Evolutionary conservation across 2,113 vertebrate species (phyloP).

Genomic region (Ploceus nigricollis): DNA sequence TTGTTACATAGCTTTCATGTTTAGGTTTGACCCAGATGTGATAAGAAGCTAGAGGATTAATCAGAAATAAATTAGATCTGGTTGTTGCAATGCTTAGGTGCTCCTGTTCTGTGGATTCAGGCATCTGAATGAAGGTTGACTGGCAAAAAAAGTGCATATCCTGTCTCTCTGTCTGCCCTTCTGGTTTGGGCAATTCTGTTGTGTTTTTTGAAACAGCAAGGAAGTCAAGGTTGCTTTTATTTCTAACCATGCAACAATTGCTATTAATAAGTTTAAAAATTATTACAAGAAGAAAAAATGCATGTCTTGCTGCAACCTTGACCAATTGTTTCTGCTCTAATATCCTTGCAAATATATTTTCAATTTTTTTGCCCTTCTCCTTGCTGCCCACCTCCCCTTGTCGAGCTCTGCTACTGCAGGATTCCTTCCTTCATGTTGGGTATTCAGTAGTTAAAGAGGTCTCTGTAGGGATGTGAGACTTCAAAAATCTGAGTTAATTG

Average conservation of each 20-base stretch:
- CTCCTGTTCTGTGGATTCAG: background rate
- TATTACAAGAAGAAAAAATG: background rate
- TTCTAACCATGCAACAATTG: background rate
- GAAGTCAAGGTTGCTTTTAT: background rate
- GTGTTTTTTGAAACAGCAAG: background rate
- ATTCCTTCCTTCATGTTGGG: background rate
- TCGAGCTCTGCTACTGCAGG: background rate
- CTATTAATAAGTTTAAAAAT: background rate
- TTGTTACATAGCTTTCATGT: background rate
- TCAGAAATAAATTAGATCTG: background rate
- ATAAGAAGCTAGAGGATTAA: slow-evolving; percentile 8
- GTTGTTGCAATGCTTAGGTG: background rate
- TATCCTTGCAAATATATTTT: background rate
- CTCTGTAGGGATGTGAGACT: background rate
- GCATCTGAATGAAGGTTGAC: background rate
- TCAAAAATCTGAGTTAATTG: background rate
- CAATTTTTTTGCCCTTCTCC: background rate
- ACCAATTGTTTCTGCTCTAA: background rate
- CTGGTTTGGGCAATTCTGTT: background rate
- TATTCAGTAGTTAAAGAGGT: background rate
- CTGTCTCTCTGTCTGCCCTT: background rate
- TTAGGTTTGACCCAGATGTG: background rate
- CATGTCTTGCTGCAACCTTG: background rate
- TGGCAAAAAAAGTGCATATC: background rate
- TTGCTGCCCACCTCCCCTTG: background rate